phyloP scores from a whole-genome alignment of 2,113 vertebrate genomes.

The Otis tarda region DNA sequence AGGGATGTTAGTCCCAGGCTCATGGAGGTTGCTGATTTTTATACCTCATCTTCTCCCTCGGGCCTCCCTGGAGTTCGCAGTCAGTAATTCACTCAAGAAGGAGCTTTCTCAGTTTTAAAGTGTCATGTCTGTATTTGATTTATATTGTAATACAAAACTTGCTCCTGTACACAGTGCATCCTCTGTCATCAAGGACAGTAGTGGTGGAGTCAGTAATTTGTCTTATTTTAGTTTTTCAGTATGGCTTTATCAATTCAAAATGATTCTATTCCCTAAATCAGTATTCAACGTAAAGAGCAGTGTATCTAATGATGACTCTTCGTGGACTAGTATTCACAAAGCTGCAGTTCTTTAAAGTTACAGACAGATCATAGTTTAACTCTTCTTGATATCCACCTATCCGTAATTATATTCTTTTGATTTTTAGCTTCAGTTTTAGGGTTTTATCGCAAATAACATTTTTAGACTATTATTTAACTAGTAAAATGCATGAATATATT shows the following conservation, averaged over 20 bases:
- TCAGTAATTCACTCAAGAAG: neutral
- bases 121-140: neutral
- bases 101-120: neutral
- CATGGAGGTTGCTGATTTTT: neutral
- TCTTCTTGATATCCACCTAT: neutral
- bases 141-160: neutral
- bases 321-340: neutral
- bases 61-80: neutral
- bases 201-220: neutral
- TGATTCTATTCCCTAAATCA: neutral
- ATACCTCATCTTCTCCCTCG: neutral
- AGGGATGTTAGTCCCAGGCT: neutral
- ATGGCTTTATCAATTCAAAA: neutral
- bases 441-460: neutral
- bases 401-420: neutral
- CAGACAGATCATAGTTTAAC: neutral
- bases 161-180: neutral
- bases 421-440: neutral
- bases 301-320: neutral
- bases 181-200: neutral
- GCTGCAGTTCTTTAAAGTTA: neutral
- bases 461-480: neutral
- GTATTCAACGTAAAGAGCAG: neutral
- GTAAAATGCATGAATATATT: neutral
- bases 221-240: neutral